Evolutionary conservation across 1,140 invertebrate genomes (phyloP).

Genomic region (Anadara kagoshimensis): DNA sequence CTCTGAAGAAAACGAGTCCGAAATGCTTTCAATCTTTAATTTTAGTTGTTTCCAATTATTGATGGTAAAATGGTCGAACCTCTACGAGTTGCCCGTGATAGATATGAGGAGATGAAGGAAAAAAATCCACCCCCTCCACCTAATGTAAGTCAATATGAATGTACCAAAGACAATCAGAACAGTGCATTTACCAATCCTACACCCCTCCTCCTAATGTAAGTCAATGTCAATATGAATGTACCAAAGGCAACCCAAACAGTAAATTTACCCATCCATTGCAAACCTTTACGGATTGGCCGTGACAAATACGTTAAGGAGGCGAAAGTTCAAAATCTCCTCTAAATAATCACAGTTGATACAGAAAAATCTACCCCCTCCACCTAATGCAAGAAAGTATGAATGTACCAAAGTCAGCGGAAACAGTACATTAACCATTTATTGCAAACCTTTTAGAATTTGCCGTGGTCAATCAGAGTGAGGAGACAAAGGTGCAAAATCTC

Average conservation of each 20-base stretch:
- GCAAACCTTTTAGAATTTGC: too few species aligned
- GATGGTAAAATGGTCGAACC: slow-evolving; percentile 67
- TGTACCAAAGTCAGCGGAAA: too few species aligned
- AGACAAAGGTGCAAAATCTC: too few species aligned
- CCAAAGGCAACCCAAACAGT: neutral
- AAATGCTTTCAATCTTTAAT: slow-evolving; percentile 5
- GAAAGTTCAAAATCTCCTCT: too few species aligned
- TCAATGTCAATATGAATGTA: neutral
- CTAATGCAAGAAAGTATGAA: too few species aligned
- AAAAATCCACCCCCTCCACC: too few species aligned
- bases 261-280: slow-evolving; percentile 4
- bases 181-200: neutral
- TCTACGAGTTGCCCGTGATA: slow-evolving; percentile 60
- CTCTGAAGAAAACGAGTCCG: neutral
- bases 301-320: slow-evolving; percentile 70
- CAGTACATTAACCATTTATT: too few species aligned
- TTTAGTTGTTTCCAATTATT: slow-evolving; percentile 3
- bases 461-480: too few species aligned
- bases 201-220: neutral
- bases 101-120: slow-evolving; percentile 71
- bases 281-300: slow-evolving; percentile 61
- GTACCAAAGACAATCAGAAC: too few species aligned
- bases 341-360: slow-evolving; percentile 70
- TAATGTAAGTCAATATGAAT: too few species aligned
- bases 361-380: too few species aligned